Base-by-base conservation (phyloP, 2,113 vertebrate species). In the Cyanoderma ruficeps region DNA sequence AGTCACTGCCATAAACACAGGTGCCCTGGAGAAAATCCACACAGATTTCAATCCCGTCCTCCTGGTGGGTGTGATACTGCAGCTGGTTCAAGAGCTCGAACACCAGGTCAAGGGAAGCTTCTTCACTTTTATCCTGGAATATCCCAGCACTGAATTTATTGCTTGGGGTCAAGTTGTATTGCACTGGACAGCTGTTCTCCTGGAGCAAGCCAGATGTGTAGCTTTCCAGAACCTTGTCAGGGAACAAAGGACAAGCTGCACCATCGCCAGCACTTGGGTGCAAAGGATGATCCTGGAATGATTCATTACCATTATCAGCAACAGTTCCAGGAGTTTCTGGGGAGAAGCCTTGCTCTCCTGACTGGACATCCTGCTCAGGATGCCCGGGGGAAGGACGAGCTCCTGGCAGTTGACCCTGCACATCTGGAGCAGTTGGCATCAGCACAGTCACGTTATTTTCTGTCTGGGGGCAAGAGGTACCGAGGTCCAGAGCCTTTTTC, bases 31-130 rank as follows among this genome's bases (percentile, higher is more conserved):
- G 98, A 96, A 99, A 99, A 97, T 99, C 98, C 98, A 99, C 99
- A 96, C 99, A 99, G 88, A 99, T 98, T 94, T 99, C 98, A 86
- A 99, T 94, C 2, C 98, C 98, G 3, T 99, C 99, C 47, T 98
- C 98, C 97, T 99, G 99, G 93, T 99, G 99, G 57, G 99, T 99
- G 95, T 99, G 99, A 97, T 99, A 99, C 79, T 99, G 99, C 91
- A 99, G 98, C 97, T 99, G 99, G 78, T 99, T 99, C 96, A 99
- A 96, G 69, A 99, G 98, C 96, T 99, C 99, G 95, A 99, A 99
- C 49, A 99, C 99, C 81, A 99, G 98, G 94, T 99, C 99, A 82
- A 99, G 98, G 77, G 99, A 99, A 78, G 99, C 99, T 89, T 99
- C 99, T 76, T 99, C 99, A 31, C 99, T 99, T 98, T 99, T 99